A percentile compares a stretch with the other conserved stretches of the same genome.
Conservation (phyloP, 37 sponge, comb jelly and placozoan species). For the Hexactinellida sp. region DNA sequence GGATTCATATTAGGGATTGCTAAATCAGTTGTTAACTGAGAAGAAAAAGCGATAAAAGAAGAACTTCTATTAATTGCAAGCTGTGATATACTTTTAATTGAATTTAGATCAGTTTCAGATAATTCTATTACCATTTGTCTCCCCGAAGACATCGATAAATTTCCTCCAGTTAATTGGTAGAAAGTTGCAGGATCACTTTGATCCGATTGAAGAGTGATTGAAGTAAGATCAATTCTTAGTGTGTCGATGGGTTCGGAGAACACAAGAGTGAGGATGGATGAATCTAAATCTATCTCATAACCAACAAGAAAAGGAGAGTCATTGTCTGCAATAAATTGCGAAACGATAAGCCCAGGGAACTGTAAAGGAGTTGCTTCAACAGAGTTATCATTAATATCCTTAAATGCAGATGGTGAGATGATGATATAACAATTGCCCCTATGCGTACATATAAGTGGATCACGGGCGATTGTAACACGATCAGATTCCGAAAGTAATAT, state of each 20-base stretch:
- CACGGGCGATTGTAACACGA: slow-evolving; percentile 36
- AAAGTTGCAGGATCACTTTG: not conserved
- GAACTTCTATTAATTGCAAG: slow-evolving; percentile 29
- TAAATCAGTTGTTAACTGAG: slow-evolving; percentile 39
- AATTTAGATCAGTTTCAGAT: slow-evolving; percentile 48
- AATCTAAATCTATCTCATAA: slow-evolving; percentile 56
- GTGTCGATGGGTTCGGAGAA: slow-evolving; percentile 68
- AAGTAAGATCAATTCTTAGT: slow-evolving; percentile 28
- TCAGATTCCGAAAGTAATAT: slow-evolving; percentile 45
- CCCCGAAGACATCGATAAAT: slow-evolving; percentile 25
- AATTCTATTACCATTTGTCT: slow-evolving; percentile 30
- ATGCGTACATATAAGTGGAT: slow-evolving; percentile 52
- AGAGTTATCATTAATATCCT: slow-evolving; percentile 49
- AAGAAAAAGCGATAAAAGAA: slow-evolving; percentile 41
- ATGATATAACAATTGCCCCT: slow-evolving; percentile 61
- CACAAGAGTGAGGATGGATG: slow-evolving; percentile 24
- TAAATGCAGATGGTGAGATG: slow-evolving; percentile 26
- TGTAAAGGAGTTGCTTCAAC: slow-evolving; percentile 16
- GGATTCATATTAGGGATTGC: slow-evolving; percentile 39
- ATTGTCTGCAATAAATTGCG: slow-evolving; percentile 37
- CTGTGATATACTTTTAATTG: slow-evolving; percentile 29
- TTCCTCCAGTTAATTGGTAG: slow-evolving; percentile 44
- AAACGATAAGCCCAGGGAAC: slow-evolving; percentile 29
- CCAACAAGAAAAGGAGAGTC: slow-evolving; percentile 38
- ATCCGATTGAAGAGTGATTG: slow-evolving; percentile 30